Evolutionary conservation across 2,797 vertebrate species (phyloP).

Genomic region (Gephyroberyx darwinii): DNA sequence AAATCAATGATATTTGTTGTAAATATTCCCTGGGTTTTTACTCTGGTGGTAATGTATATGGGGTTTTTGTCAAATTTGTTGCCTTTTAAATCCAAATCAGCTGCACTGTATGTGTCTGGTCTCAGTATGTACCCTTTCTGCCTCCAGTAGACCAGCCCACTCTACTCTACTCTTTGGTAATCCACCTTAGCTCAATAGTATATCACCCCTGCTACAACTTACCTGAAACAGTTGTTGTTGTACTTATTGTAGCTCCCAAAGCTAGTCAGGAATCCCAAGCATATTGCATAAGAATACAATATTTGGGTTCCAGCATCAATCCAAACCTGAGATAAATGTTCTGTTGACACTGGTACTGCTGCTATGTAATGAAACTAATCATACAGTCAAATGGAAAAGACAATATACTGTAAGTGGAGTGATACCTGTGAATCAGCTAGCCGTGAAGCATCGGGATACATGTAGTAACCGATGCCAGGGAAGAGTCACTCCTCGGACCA

Average conservation of each 20-base stretch:
- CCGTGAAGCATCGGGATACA: slow-evolving; percentile 87
- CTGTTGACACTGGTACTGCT: background rate
- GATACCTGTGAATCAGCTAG: slow-evolving; percentile 92
- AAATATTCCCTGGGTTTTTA: too few species aligned
- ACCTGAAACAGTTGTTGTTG: slow-evolving; percentile 83
- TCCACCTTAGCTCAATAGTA: too few species aligned
- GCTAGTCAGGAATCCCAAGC: slow-evolving; percentile 75
- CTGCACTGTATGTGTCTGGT: too few species aligned
- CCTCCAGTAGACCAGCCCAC: too few species aligned
- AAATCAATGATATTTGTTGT: too few species aligned
- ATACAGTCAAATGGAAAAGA: background rate
- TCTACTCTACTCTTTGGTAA: too few species aligned
- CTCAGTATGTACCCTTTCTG: too few species aligned
- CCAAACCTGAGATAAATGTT: slow-evolving; percentile 74
- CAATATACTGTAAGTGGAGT: background rate
- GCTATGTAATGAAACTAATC: too few species aligned
- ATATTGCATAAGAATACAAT: slow-evolving; percentile 80
- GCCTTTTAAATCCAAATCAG: too few species aligned
- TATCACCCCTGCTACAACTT: slow-evolving; percentile 3
- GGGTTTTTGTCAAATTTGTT: too few species aligned
- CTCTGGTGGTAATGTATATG: too few species aligned
- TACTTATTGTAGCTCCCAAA: slow-evolving; percentile 83
- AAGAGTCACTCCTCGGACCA: slow-evolving; percentile 88
- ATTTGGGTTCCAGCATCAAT: slow-evolving; percentile 83
- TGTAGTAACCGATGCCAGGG: slow-evolving; percentile 91